phyloP scores from a whole-genome alignment of 2,113 vertebrate species.

The Colius striatus region DNA sequence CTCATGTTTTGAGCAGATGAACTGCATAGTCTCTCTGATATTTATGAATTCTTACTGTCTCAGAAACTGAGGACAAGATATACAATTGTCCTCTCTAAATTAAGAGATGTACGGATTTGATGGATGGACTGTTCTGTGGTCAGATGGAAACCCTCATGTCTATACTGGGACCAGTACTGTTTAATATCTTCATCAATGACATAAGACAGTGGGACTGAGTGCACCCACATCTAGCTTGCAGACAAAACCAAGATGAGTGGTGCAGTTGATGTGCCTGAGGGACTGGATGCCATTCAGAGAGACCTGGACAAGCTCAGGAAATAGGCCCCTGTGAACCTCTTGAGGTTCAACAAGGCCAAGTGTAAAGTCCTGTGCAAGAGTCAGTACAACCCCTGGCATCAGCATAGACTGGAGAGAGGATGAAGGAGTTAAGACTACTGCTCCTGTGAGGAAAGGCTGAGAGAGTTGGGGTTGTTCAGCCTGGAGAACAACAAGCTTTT shows the following conservation, averaged over 20 bases:
- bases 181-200: not conserved
- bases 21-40: not conserved
- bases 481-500: not conserved
- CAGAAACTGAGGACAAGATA: not conserved
- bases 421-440: not conserved
- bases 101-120: not conserved
- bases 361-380: not conserved
- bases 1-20: not conserved
- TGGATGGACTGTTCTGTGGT: not conserved
- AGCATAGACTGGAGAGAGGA: not conserved
- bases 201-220: not conserved
- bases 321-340: not conserved
- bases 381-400: accelerated
- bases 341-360: not conserved
- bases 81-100: not conserved
- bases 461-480: not conserved
- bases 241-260: not conserved
- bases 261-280: accelerated
- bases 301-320: not conserved
- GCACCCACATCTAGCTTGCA: not conserved
- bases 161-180: not conserved
- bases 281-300: not conserved
- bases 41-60: not conserved
- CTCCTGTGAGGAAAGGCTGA: not conserved
- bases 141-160: not conserved